Base-by-base conservation (phyloP, 2,888 invertebrate genomes). In the Melanostoma mellinum region DNA sequence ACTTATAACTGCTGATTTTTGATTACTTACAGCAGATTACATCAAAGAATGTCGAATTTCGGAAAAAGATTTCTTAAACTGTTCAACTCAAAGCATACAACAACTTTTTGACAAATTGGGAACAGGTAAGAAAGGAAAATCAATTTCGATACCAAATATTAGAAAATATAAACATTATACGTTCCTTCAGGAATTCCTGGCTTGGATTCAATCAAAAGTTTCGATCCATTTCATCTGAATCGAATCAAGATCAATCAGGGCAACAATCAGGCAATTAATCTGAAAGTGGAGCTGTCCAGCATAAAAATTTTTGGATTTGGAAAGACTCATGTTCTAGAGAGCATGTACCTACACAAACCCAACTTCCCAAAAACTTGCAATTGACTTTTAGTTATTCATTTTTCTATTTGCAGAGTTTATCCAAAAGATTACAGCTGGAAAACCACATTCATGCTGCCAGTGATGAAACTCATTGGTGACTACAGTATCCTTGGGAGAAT, bases 221-320 rank as follows among this genome's bases (percentile, higher is more conserved):
- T 95, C 87, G 95, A 95, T 90, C 95, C 95, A 2, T 90, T 95
- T 75, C 92, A 93, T 87, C 92, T 95, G 68, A 94, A 94, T 53
- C 93, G 93, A 90, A 94, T 95, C 87, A 93, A 93, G 90, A 95
- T 95, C 88, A 91, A 94, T 48, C 95, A 95, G 92, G 95, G 95
- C 74, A 94, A 94, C 68, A 90, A 89, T 72, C 95, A 95, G 46
- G 95, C 95, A 4, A 95, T 95, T 4, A 95, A 94, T 87, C 93
- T 95, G 0, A 95, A 95, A 88, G 95, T 95, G 44, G 95, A 95
- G 38, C 90, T 95, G 72, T 93, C 94, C 86, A 93, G 95, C 89
- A 94, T 95, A 44, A 93, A 93, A 40, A 94, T 95, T 10, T 91
- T 93, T 38, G 95, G 95, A 58, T 95, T 95, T 87, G 94, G 94